Conservation (phyloP, 2,113 vertebrate species). For the Pardalotus punctatus region DNA sequence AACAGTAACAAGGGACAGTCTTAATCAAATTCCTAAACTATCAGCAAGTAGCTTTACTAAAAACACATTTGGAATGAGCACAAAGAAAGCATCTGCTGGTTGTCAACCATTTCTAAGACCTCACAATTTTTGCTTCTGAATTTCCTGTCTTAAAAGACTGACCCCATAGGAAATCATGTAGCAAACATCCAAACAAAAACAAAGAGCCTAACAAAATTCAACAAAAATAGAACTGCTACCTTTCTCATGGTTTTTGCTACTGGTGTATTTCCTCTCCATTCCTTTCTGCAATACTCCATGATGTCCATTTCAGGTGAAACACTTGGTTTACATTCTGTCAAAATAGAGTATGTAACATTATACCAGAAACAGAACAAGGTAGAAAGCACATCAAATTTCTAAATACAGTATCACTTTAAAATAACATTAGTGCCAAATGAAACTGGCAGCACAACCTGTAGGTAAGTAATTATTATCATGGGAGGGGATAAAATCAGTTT, state of each 20-base stretch:
- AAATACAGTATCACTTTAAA: not conserved
- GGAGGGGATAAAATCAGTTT: not conserved
- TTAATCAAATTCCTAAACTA: not conserved
- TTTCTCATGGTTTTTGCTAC: constrained; percentile 88
- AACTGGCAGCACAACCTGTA: not conserved
- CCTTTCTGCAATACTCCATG: constrained; percentile 86
- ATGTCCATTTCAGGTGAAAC: constrained; percentile 84
- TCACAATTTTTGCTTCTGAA: not conserved
- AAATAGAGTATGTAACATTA: not conserved
- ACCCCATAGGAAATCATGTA: not conserved
- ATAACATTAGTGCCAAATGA: not conserved
- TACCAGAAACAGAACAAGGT: not conserved
- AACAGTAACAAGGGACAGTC: not conserved
- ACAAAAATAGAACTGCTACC: constrained; percentile 58
- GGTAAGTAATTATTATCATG: not conserved
- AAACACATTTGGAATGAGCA: not conserved
- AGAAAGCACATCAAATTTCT: not conserved
- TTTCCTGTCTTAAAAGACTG: not conserved
- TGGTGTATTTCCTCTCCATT: constrained; percentile 91
- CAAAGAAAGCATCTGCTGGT: not conserved
- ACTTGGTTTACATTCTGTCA: constrained; percentile 76
- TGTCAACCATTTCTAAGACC: not conserved
- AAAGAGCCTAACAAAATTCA: not conserved
- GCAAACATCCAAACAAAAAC: not conserved
- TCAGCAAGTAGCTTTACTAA: not conserved